Evolutionary conservation across 2,797 vertebrate species (phyloP).

Genomic region (Ctenopoma multispine): DNA sequence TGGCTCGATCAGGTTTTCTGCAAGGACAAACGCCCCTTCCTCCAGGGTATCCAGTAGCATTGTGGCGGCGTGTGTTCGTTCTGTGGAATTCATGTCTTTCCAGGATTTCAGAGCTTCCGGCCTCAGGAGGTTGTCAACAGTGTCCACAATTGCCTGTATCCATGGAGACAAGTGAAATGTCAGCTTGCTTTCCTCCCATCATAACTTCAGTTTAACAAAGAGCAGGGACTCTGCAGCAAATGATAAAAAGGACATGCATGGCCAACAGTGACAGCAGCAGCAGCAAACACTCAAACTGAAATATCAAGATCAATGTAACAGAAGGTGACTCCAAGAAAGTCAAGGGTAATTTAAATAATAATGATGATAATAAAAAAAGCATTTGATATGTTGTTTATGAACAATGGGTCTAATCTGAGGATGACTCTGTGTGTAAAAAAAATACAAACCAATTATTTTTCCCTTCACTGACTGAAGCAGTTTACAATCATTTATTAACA

Average conservation of each 20-base stretch:
- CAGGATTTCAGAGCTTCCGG: slow-evolving; percentile 97
- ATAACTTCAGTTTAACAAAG: slow-evolving; percentile 58
- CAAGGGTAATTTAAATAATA: slow-evolving; percentile 61
- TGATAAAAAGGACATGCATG: slow-evolving; percentile 73
- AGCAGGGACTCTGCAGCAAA: slow-evolving; percentile 59
- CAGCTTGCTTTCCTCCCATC: slow-evolving; percentile 60
- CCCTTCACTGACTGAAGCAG: slow-evolving; percentile 41
- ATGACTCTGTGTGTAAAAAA: slow-evolving; percentile 44
- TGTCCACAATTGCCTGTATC: slow-evolving; percentile 98
- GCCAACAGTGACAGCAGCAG: slow-evolving; percentile 60
- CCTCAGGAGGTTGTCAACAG: slow-evolving; percentile 98
- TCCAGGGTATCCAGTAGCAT: slow-evolving; percentile 98
- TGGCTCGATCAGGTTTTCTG: slow-evolving; percentile 97
- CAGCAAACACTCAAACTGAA: slow-evolving; percentile 45
- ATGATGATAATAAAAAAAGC: slow-evolving; percentile 49
- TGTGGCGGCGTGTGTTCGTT: slow-evolving; percentile 96
- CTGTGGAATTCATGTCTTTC: slow-evolving; percentile 98
- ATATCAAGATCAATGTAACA: slow-evolving; percentile 54
- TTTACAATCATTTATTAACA: slow-evolving; percentile 21
- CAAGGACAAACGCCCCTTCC: slow-evolving; percentile 98
- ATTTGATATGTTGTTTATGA: slow-evolving; percentile 49
- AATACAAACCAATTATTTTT: slow-evolving; percentile 57
- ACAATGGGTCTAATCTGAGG: slow-evolving; percentile 34
- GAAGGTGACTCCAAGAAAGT: slow-evolving; percentile 40
- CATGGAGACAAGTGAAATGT: slow-evolving; percentile 85